phyloP scores from a whole-genome alignment of 1,140 invertebrate species.

The Ridgeia piscesae region DNA sequence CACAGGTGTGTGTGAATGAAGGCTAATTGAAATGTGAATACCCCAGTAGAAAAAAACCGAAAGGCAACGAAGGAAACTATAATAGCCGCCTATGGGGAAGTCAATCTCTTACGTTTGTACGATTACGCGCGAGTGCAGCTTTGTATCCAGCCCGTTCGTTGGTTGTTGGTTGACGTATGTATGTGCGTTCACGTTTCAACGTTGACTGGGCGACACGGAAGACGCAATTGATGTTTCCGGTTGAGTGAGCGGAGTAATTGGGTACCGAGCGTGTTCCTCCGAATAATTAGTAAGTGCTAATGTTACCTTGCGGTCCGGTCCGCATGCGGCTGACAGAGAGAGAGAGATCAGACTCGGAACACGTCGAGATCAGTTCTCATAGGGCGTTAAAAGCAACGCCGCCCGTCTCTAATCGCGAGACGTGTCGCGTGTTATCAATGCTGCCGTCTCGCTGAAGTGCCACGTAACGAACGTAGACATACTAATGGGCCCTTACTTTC shows the following conservation, averaged over 20 bases:
- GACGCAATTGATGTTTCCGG: neutral
- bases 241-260: neutral
- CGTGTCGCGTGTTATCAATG: neutral
- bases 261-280: neutral
- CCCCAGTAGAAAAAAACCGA: no score
- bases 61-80: no score
- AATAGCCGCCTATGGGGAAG: no score
- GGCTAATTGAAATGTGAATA: no score
- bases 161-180: no score
- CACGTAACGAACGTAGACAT: neutral
- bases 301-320: neutral
- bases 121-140: no score
- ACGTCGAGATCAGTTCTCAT: neutral
- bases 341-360: neutral
- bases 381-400: neutral
- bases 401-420: neutral
- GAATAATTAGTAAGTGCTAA: neutral
- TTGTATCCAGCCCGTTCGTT: neutral
- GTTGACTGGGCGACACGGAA: neutral
- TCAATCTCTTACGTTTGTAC: no score
- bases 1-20: no score
- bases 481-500: no score
- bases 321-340: no score
- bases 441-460: neutral
- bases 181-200: neutral